Evolutionary conservation across 1,140 invertebrate genomes (phyloP).

Genomic region (Cherax destructor): DNA sequence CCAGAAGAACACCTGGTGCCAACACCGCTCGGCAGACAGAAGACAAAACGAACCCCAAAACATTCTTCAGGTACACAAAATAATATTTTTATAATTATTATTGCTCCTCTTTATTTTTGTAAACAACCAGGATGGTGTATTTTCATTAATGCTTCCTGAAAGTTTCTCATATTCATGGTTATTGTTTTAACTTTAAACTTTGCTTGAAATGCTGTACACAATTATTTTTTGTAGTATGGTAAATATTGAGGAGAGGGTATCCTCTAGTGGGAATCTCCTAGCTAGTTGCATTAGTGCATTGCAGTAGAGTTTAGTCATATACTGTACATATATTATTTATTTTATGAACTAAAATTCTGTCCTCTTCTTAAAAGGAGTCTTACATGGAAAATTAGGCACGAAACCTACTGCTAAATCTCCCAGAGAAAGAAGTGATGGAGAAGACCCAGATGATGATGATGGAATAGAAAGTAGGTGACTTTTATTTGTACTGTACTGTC

Average conservation of each 20-base stretch:
- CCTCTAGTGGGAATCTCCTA: too few species aligned
- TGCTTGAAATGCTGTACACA: too few species aligned
- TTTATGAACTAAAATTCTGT: not conserved
- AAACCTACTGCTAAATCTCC: not conserved
- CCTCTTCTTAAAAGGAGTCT: not conserved
- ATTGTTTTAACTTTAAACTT: too few species aligned
- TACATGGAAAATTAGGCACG: not conserved
- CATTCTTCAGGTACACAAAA: not conserved
- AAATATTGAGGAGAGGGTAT: too few species aligned
- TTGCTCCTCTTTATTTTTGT: not conserved
- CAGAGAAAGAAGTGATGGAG: not conserved
- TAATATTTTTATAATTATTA: not conserved
- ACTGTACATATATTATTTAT: too few species aligned
- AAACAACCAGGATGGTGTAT: too few species aligned
- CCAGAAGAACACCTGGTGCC: slow-evolving; percentile 3
- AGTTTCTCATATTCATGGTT: too few species aligned
- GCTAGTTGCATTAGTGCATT: too few species aligned
- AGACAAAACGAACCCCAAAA: not conserved
- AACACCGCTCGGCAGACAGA: not conserved
- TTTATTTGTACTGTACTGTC: not conserved
- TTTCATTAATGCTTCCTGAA: too few species aligned
- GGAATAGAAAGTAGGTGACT: not conserved
- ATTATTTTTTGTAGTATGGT: too few species aligned
- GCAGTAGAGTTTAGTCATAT: too few species aligned
- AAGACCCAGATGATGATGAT: not conserved